A percentile compares a stretch with the other conserved stretches of the same genome.
phyloP scores from a whole-genome alignment of 1,140 invertebrate genomes.

The Brachionus rotundiformis region DNA sequence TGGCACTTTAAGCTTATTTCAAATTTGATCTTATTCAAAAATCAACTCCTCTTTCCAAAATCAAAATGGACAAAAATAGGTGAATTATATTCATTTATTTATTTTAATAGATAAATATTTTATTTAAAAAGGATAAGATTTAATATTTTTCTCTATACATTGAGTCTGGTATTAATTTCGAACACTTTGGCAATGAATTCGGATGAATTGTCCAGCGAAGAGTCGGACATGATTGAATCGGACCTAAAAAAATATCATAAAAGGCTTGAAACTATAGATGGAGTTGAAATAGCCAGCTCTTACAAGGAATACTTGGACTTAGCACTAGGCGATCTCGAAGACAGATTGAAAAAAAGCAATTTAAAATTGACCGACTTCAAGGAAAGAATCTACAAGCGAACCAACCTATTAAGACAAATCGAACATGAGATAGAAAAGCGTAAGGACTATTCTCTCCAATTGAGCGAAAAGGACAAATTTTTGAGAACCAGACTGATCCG shows the following conservation, averaged over 20 bases:
- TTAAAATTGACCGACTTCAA: conserved; percentile 32
- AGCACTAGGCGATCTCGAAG: conserved; percentile 30
- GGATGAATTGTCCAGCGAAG: not conserved
- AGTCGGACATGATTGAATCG: not conserved
- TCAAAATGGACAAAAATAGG: not conserved
- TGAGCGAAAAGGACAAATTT: conserved; percentile 44
- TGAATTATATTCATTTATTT: too few species aligned
- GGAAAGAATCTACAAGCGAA: not conserved
- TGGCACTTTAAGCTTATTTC: not conserved
- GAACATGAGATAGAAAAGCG: conserved; percentile 40
- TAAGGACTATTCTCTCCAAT: conserved; percentile 27
- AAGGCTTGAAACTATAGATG: conserved; percentile 47
- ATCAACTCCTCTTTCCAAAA: not conserved
- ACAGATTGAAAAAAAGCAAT: conserved; percentile 44
- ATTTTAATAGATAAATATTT: not conserved
- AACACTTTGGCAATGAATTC: not conserved
- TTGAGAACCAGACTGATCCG: conserved; percentile 32
- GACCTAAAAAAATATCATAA: conserved; percentile 35
- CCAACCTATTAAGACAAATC: conserved; percentile 28
- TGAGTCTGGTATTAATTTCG: not conserved
- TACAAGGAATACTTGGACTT: conserved; percentile 46
- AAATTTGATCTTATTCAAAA: not conserved
- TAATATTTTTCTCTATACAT: not conserved
- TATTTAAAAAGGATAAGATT: not conserved
- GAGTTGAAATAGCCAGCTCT: conserved; percentile 47